Percentiles rank a stretch among this genome's conserved stretches.
Conservation (phyloP, 2,113 vertebrate genomes). For the Nycticryphes semicollaris region DNA sequence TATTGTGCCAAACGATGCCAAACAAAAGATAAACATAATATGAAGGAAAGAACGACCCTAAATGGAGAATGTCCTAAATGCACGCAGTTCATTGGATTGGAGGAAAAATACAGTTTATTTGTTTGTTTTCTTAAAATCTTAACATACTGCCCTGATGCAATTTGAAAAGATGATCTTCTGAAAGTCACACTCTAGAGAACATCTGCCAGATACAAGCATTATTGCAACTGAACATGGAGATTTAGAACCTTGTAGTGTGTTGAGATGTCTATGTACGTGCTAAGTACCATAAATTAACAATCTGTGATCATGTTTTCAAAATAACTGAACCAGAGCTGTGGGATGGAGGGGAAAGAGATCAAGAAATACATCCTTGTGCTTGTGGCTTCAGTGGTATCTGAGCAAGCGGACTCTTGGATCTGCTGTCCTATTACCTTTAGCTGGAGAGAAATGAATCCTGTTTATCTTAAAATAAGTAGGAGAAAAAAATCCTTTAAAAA, state of each 20-base stretch:
- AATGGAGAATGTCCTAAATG: not conserved
- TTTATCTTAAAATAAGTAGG: not conserved
- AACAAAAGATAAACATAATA: not conserved
- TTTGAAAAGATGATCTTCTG: not conserved
- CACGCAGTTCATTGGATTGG: not conserved
- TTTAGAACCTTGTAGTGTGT: not conserved
- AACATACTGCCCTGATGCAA: not conserved
- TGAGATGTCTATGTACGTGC: not conserved
- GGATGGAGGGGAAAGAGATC: not conserved
- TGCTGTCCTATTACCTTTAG: not conserved
- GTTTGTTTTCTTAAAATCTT: not conserved
- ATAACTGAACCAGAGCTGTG: not conserved
- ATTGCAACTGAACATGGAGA: not conserved
- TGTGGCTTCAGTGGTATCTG: not conserved
- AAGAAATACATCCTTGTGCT: not conserved
- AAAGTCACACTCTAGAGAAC: not conserved
- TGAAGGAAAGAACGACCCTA: not conserved
- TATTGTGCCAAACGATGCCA: not conserved
- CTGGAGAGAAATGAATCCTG: not conserved
- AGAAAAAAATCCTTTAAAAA: not conserved
- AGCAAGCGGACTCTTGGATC: not conserved
- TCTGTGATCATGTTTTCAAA: not conserved
- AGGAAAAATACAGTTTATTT: not conserved
- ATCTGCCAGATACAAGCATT: not conserved
- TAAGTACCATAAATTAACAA: not conserved